phyloP scores from a whole-genome alignment of 2,113 vertebrate genomes.

The Hirundichthys speculiger region DNA sequence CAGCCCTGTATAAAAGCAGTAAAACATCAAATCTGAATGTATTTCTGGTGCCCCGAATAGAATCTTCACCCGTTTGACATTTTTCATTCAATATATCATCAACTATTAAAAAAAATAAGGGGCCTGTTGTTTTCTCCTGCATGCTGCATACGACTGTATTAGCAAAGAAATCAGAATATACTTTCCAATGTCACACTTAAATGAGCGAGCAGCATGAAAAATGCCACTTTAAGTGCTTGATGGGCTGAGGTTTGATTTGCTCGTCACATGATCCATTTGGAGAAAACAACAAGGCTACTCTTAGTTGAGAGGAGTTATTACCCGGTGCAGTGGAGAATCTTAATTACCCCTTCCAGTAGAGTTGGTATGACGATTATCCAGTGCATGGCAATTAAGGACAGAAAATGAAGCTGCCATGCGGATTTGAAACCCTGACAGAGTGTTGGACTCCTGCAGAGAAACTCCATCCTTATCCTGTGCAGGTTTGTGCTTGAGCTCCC shows the following conservation, averaged over 20 bases:
- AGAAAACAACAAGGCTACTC: background rate
- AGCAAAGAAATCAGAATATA: slow-evolving; percentile 24
- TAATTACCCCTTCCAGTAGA: background rate
- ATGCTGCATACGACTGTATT: slow-evolving; percentile 20
- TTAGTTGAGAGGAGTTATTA: background rate
- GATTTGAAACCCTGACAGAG: background rate
- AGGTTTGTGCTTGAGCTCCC: slow-evolving; percentile 15
- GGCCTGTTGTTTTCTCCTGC: background rate
- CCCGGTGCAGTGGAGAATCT: slow-evolving; percentile 4
- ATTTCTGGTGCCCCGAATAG: no score
- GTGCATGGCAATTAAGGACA: background rate
- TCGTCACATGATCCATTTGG: background rate
- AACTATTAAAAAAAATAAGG: no score
- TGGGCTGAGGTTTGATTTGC: slow-evolving; percentile 14
- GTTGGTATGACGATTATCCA: background rate
- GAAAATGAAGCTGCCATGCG: slow-evolving; percentile 2
- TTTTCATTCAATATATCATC: no score
- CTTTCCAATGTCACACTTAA: slow-evolving; percentile 20
- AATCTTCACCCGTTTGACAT: no score
- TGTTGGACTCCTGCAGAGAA: slow-evolving; percentile 21
- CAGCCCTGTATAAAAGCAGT: no score
- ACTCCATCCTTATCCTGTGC: slow-evolving; percentile 5
- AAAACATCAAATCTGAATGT: no score
- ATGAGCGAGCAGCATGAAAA: slow-evolving; percentile 15
- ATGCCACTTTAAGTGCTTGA: slow-evolving; percentile 21